Conservation (phyloP, 2,113 vertebrate genomes). For the Xiphophorus maculatus region DNA sequence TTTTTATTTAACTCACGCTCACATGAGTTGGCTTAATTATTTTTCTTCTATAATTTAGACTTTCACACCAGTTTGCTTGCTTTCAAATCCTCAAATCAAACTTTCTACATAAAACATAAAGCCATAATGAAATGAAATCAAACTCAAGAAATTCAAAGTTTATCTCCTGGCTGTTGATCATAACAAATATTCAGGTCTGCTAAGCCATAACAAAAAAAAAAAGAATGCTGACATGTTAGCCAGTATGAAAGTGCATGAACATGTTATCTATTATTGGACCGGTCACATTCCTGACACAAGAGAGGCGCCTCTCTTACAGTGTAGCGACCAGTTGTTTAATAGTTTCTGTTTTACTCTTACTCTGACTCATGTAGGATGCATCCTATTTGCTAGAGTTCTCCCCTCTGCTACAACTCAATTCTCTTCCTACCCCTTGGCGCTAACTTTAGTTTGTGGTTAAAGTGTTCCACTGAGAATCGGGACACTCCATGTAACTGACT, state of each 20-base stretch:
- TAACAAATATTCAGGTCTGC: neutral
- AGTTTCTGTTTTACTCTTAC: no score
- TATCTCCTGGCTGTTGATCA: neutral
- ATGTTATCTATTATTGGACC: constrained; percentile 29
- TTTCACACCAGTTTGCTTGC: constrained; percentile 4
- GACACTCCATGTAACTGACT: no score
- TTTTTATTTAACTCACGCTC: constrained; percentile 26
- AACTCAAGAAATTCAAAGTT: neutral
- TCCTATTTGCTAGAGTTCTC: no score
- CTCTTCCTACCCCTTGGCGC: no score
- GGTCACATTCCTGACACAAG: constrained; percentile 32
- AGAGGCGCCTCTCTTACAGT: constrained; percentile 42
- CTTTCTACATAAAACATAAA: neutral
- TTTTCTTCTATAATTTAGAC: constrained; percentile 62
- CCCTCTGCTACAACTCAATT: no score
- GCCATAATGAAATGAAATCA: neutral
- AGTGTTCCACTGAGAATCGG: no score
- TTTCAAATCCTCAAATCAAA: neutral
- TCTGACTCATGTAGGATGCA: no score
- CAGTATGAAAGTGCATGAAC: neutral
- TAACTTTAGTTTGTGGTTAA: no score
- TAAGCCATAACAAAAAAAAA: neutral
- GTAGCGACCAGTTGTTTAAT: constrained; percentile 27
- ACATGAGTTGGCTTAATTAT: constrained; percentile 56
- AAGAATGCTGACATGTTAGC: neutral